Percentiles rank a stretch among this genome's conserved stretches.
Evolutionary conservation across 30 jellyfish, hydroid and myxozoan genomes (phyloP).

Genomic region (Turritopsis rubra): DNA sequence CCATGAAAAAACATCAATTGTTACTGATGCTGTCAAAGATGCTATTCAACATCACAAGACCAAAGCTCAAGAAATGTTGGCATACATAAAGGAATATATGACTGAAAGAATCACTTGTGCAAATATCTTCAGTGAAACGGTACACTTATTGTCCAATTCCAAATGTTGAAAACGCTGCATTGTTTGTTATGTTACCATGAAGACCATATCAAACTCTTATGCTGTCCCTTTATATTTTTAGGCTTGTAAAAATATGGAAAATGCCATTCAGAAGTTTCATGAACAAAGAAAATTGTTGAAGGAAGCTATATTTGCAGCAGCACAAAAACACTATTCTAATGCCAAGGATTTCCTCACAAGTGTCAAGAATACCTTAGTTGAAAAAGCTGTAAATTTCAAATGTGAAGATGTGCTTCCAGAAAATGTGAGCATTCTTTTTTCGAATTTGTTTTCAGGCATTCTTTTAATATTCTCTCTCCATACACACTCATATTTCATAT

Average conservation of each 20-base stretch:
- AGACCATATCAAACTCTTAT: not conserved
- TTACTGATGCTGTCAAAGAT: not conserved
- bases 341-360: constrained; percentile 4
- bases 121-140: constrained; percentile 23
- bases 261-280: constrained; percentile 19
- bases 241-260: constrained; percentile 23
- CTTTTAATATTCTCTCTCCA: too few species aligned
- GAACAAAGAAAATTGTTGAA: constrained; percentile 18
- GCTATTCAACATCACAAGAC: constrained; percentile 9
- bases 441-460: not conserved
- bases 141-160: too few species aligned
- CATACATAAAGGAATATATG: constrained; percentile 16
- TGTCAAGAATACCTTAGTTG: constrained; percentile 22
- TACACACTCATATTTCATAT: not conserved
- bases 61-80: constrained; percentile 14
- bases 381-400: constrained; percentile 20
- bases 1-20: not conserved
- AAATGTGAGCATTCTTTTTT: too few species aligned
- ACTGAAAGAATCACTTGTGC: constrained; percentile 24
- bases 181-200: not conserved
- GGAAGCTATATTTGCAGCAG: constrained; percentile 28
- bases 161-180: too few species aligned
- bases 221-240: not conserved
- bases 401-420: constrained; percentile 30
- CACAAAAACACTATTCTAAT: not conserved